Percentiles rank a stretch among this genome's conserved stretches.
Evolutionary conservation across 2,797 vertebrate genomes (phyloP).

Genomic region (Gobio occitaniae): DNA sequence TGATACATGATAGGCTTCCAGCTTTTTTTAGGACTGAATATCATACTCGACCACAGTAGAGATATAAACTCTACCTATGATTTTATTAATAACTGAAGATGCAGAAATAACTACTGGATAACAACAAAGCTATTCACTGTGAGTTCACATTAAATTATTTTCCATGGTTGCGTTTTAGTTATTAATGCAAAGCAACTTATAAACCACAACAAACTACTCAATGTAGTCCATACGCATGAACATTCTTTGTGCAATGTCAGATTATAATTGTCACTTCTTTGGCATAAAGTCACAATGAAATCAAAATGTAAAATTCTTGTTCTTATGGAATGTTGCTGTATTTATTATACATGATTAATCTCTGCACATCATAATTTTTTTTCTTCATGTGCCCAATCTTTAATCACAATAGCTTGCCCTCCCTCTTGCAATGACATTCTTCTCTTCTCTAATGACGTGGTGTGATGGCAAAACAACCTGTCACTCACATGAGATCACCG

Average conservation of each 20-base stretch:
- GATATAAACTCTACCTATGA: not conserved
- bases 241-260: not conserved
- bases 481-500: not conserved
- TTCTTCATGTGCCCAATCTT: not conserved
- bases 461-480: not conserved
- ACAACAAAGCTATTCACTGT: not conserved
- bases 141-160: not conserved
- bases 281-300: too few species aligned
- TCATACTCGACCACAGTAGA: not conserved
- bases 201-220: not conserved
- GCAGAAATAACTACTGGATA: not conserved
- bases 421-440: not conserved
- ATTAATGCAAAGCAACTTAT: not conserved
- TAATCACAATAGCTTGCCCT: not conserved
- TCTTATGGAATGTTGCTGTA: not conserved
- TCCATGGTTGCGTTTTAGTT: not conserved
- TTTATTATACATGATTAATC: not conserved
- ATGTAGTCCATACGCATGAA: not conserved
- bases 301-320: too few species aligned
- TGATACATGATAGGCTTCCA: conserved; percentile 10
- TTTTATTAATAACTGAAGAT: not conserved
- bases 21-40: not conserved
- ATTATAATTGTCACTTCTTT: not conserved
- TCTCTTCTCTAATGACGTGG: not conserved
- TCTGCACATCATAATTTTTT: not conserved